Evolutionary conservation across 2,888 invertebrate species (phyloP).

Genomic region (Lycocerus yunnanus): DNA sequence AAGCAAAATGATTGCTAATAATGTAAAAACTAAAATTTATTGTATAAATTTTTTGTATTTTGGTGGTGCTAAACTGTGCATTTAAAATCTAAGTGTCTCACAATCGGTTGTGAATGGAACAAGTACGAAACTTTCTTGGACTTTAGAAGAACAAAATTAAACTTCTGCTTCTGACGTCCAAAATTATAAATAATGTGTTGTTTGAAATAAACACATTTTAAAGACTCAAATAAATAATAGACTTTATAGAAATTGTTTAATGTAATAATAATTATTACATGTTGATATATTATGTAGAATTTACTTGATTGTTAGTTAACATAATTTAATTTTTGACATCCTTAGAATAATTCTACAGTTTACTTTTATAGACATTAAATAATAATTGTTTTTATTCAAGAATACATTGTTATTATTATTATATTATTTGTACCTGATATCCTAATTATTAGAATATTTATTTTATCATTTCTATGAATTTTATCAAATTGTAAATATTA

Average conservation of each 20-base stretch:
- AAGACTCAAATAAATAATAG: constrained; percentile 20
- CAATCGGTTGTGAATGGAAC: constrained; percentile 21
- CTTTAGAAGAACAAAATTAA: constrained; percentile 3
- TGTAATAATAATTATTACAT: constrained; percentile 31
- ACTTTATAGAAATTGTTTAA: constrained; percentile 25
- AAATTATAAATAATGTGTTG: constrained; percentile 18
- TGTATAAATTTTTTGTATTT: constrained; percentile 17
- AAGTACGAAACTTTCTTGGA: background rate
- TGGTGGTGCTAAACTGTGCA: constrained; percentile 30
- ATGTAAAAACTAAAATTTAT: constrained; percentile 9
- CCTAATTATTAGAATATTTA: background rate
- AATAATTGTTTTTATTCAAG: constrained; percentile 1
- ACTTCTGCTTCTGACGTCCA: constrained; percentile 18
- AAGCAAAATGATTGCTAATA: constrained; percentile 10
- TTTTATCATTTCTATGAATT: constrained; percentile 13
- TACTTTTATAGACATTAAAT: constrained; percentile 4
- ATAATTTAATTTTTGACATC: constrained; percentile 11
- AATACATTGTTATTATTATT: background rate
- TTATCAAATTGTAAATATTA: constrained; percentile 23
- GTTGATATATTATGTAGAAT: constrained; percentile 31
- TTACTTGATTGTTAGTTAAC: constrained; percentile 29
- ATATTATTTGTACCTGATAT: constrained; percentile 17
- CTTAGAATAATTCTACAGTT: constrained; percentile 3
- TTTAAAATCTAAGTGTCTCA: constrained; percentile 14
- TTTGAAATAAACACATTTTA: constrained; percentile 7